phyloP scores from a whole-genome alignment of 2,888 invertebrate genomes.

The Andrena bucephala region DNA sequence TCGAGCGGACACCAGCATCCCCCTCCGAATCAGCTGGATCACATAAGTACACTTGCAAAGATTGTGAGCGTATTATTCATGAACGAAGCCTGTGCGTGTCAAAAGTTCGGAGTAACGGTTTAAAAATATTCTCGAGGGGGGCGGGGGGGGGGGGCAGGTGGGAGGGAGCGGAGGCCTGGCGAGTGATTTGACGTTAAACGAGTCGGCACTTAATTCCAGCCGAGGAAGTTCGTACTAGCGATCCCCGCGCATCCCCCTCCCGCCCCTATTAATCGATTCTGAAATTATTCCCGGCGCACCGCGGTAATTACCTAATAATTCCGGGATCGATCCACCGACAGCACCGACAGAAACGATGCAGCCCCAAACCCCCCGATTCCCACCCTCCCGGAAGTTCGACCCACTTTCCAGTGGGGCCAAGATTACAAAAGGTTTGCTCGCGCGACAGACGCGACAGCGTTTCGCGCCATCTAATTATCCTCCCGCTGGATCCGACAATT shows the following conservation, averaged over 20 bases:
- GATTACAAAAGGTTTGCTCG: constrained; percentile 60
- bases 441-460: constrained; percentile 38
- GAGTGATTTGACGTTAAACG: constrained; percentile 43
- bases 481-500: constrained; percentile 11
- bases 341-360: constrained; percentile 56
- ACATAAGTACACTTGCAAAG: too few relatives aligned
- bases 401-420: constrained; percentile 50
- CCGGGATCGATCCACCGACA: constrained; percentile 61
- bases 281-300: constrained; percentile 68
- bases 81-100: neutral
- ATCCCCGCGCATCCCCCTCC: neutral
- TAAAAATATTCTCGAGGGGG: neutral
- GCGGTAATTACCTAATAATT: constrained; percentile 74
- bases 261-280: constrained; percentile 63
- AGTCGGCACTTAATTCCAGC: constrained; percentile 50
- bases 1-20: too few relatives aligned
- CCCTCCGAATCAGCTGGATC: too few relatives aligned
- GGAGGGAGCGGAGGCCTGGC: constrained; percentile 8
- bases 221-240: constrained; percentile 37
- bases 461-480: constrained; percentile 53
- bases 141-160: neutral
- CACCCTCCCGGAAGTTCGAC: constrained; percentile 64
- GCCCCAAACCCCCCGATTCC: constrained; percentile 46
- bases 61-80: neutral
- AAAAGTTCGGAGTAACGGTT: constrained; percentile 6